Evolutionary conservation across 2,797 vertebrate genomes (phyloP), one percentile per base, ranked within the genome.

Genomic region (Siniperca obscura): DNA sequence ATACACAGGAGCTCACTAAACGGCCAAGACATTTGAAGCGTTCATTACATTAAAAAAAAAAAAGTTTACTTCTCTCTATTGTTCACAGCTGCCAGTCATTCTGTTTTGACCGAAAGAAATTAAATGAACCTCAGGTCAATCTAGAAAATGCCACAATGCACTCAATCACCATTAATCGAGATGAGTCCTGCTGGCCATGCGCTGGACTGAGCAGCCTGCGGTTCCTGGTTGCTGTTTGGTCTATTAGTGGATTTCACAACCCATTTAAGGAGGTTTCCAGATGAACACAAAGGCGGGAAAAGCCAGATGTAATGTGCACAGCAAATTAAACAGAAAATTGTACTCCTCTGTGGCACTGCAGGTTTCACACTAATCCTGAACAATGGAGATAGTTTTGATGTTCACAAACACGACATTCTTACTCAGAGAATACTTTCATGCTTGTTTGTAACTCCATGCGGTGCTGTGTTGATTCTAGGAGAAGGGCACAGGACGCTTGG

Each of bases 71-170:
- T 64, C 34, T 76, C 53, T 86, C 55, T 36, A 48, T 83, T 85
- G 69, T 87, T 76, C 55, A 61, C 38, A 48, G 21, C 81, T 85
- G 75, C 67, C 80, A 91, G 56, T 85, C 71, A 71, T 82, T 87
- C 82, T 73, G 77, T 61, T 90, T 82, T 40, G 78, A 84, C 62
- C 80, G 48, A 84, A 81, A 72, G 27, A 86, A 90, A 90, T 91
- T 50, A 86, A 90, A 88, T 71, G 78, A 81, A 89, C 83, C 78
- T 62, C 44, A 81, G 88, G 88, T 86, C 91, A 87, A 91, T 90
- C 82, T 83, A 78, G 27, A 81, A 86, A 90, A 91, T 65, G 66
- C 46, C 59, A 71, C 52, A 84, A 80, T 44, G 82, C 59, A 62
- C 76, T 84, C 81, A 83, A 72, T 86, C 75, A 59, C 40, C 14